Evolutionary conservation across 2,888 invertebrate species (phyloP), one percentile per base, ranked within the genome.

Genomic region (Kuschelorhynchus macadamiae): DNA sequence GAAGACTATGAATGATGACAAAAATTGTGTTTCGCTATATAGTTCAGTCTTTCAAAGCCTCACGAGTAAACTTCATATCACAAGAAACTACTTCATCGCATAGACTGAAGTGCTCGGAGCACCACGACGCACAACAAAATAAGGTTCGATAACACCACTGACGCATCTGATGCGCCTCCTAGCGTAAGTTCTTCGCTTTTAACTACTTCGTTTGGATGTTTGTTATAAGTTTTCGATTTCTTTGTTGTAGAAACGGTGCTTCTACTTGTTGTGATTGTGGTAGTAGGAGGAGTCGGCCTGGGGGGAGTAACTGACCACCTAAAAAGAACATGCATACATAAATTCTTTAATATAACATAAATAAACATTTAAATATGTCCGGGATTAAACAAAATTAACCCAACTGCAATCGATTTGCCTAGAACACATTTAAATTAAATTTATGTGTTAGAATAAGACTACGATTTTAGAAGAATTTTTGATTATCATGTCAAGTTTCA

Each of bases 151-250:
- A 55, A 44, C 55, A 64, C 56, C 44, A 42, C 44, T 11, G 65
- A 33, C 20, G 67, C 47, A 9, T 30, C 39, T 4, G 69, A 59
- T n/a, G 67, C 74, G 67, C 87, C 87, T 78, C 88, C 90, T 81
- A 93, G 91, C 64, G 94, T 94, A 80, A 96, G 85, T 86, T 95
- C 95, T 85, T 95, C 95, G 82, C 95, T 95, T 86, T 95, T 96
- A 78, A 95, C 93, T 76, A 95, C 95, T 85, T 96, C 95, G 84
- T 95, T 96, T 68, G 93, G 94, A 84, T 93, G 90, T 83, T 93
- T 93, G 83, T 92, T 92, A 86, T 92, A 84, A 80, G 84, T 79
- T 84, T 87, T 86, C 78, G 85, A 85, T 81, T 87, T 87, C 85
- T 93, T 93, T 77, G 91, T 91, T 78, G 91, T 90, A 77, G 90